phyloP scores from a whole-genome alignment of 1,140 invertebrate species.

The Melipona quadrifasciata region DNA sequence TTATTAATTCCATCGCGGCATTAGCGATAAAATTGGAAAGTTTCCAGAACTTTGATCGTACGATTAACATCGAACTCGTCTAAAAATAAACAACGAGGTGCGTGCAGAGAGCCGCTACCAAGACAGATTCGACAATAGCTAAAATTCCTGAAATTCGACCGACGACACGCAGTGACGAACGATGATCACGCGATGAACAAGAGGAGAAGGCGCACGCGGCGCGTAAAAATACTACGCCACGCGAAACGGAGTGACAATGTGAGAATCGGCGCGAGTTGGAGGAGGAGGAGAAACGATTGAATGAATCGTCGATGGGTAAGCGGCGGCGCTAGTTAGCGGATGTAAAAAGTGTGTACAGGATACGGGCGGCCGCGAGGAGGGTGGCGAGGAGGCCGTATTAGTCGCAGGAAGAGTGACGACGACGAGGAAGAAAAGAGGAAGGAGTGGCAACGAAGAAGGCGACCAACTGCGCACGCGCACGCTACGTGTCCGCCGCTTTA shows the following conservation, averaged over 20 bases:
- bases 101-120: no score
- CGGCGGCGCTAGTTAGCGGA: slow-evolving; percentile 36
- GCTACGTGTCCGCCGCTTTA: slow-evolving; percentile 73
- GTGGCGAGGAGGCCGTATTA: slow-evolving; percentile 43
- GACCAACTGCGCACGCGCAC: slow-evolving; percentile 65
- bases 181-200: background rate
- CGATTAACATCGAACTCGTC: no score
- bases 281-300: slow-evolving; percentile 15
- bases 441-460: slow-evolving; percentile 53
- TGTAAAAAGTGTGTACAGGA: slow-evolving; percentile 36
- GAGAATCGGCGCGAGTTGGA: no score
- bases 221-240: slow-evolving; percentile 7
- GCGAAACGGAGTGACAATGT: background rate
- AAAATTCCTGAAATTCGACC: no score
- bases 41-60: no score
- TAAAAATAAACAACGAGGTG: no score
- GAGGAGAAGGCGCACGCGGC: background rate
- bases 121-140: no score
- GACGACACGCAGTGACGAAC: no score
- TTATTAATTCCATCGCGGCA: no score
- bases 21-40: no score
- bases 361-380: slow-evolving; percentile 44
- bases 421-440: slow-evolving; percentile 59
- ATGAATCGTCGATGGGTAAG: slow-evolving; percentile 24
- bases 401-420: slow-evolving; percentile 51